phyloP scores from a whole-genome alignment of 2,797 vertebrate genomes.

The Cephalopachus bancanus region DNA sequence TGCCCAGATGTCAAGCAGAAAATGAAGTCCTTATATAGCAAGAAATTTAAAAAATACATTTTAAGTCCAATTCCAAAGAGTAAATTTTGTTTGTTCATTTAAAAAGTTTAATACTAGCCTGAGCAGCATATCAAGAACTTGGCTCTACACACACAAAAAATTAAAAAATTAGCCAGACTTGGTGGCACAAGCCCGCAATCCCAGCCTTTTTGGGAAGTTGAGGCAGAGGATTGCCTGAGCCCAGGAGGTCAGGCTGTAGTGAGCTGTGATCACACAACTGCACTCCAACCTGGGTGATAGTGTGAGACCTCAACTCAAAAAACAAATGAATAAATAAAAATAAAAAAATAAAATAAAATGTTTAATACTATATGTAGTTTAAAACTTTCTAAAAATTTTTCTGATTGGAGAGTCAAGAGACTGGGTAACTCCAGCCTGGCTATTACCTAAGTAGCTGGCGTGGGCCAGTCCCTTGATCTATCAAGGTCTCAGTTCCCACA shows the following conservation, averaged over 20 bases:
- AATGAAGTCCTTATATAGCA: background rate
- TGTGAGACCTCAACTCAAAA: too few relatives aligned
- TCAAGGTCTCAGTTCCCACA: background rate
- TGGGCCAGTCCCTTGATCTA: background rate
- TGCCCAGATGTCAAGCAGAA: constrained; percentile 41
- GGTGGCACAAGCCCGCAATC: too few relatives aligned
- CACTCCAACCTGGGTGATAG: too few relatives aligned
- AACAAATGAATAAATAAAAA: too few relatives aligned
- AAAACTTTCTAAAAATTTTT: background rate
- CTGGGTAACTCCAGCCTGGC: background rate
- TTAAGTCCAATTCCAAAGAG: constrained; percentile 56
- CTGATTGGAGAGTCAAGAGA: background rate
- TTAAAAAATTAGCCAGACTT: too few relatives aligned
- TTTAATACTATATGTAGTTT: background rate
- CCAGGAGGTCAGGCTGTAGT: too few relatives aligned
- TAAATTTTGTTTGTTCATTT: constrained; percentile 40
- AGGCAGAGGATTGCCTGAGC: too few relatives aligned
- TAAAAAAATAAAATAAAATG: background rate
- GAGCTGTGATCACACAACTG: too few relatives aligned
- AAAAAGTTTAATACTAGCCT: constrained; percentile 4
- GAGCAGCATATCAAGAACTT: too few relatives aligned
- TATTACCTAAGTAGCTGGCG: background rate
- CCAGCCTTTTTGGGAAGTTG: too few relatives aligned
- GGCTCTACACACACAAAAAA: too few relatives aligned
- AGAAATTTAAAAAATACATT: constrained; percentile 59